Evolutionary conservation across 1,140 invertebrate species (phyloP), one percentile per base, ranked within the genome.

Genomic region (Goniozus legneri): DNA sequence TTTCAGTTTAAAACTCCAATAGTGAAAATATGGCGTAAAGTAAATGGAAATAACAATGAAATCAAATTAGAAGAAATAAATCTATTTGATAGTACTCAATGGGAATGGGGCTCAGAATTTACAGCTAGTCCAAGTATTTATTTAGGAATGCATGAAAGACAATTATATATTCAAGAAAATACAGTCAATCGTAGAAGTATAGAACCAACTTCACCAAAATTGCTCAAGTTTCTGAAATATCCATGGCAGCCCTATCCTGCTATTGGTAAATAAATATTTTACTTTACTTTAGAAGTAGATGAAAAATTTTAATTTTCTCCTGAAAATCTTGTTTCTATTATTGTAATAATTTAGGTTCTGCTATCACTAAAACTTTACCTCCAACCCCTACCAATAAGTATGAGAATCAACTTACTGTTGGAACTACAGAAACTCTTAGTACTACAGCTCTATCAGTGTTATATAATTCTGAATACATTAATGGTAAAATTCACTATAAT

Each of bases 81-180:
- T 77, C 77, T 95, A 35, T 91, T 93, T 58, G 79, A 80, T 47
- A 73, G 73, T 31, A 71, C 79, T 20, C 74, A 77, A 33, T 79
- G 74, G 52, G 52, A 75, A 2, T 73, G 65, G 51, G 61, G 72
- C 12, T 58, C 69, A 2, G 69, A 76, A 4, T 57, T 67, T 43
- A 47, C 59, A 19, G 48, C 73, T 36, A 71, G 73, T 34, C 88
- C 89, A 1, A 78, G 84, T 8, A 74, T 95, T 2, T 96, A 95
- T 75, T 69, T 96, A 24, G 92, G 92, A 32, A 87, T 89, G 75
- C 88, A 94, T 71, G 80, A 92, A 20, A 85, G 84, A 56, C 89
- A 93, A 78, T 65, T 89, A 6, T 91, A 91, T 58, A 84, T 91
- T 51, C 87, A 90, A 75, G 86, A 88, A 69, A 86, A 82, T 59